Evolutionary conservation across 2,888 invertebrate species (phyloP).

Genomic region (Agonopterix heracliana): DNA sequence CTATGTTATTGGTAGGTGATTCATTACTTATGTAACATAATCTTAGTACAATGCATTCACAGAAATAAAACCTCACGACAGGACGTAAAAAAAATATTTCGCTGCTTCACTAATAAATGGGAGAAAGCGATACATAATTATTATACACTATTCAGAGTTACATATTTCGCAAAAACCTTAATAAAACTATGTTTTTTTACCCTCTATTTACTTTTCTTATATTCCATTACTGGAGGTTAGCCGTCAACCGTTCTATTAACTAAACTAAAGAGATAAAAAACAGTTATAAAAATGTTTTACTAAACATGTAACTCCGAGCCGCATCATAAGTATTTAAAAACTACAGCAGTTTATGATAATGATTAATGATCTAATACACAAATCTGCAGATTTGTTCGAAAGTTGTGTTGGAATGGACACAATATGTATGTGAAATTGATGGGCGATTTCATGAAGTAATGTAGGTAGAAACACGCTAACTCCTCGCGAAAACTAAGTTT

Average conservation of each 20-base stretch:
- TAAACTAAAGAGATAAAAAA: too few relatives aligned
- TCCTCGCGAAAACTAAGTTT: too few relatives aligned
- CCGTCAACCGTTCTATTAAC: too few relatives aligned
- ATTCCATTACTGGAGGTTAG: too few relatives aligned
- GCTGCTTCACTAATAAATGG: slow-evolving; percentile 47
- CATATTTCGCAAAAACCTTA: background rate
- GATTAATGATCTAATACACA: slow-evolving; percentile 21
- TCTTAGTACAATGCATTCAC: slow-evolving; percentile 43
- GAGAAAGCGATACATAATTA: slow-evolving; percentile 46
- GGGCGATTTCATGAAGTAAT: slow-evolving; percentile 3
- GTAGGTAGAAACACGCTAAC: background rate
- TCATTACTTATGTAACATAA: slow-evolving; percentile 40
- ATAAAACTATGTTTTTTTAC: background rate
- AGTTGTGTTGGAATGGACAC: slow-evolving; percentile 55
- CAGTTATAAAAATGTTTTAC: too few relatives aligned
- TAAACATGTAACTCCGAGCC: background rate
- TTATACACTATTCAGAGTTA: background rate
- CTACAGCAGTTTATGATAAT: slow-evolving; percentile 42
- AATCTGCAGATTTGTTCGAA: slow-evolving; percentile 35
- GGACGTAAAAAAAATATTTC: slow-evolving; percentile 52
- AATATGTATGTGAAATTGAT: slow-evolving; percentile 15
- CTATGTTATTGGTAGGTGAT: slow-evolving; percentile 11
- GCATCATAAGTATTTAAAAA: slow-evolving; percentile 23
- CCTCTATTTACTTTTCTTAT: background rate
- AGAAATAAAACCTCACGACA: slow-evolving; percentile 43